These are phyloP conservation scores for Cryptotis parvus DNA, from an alignment of 2,113 vertebrate species.

Conservation along the genomic window DNA sequence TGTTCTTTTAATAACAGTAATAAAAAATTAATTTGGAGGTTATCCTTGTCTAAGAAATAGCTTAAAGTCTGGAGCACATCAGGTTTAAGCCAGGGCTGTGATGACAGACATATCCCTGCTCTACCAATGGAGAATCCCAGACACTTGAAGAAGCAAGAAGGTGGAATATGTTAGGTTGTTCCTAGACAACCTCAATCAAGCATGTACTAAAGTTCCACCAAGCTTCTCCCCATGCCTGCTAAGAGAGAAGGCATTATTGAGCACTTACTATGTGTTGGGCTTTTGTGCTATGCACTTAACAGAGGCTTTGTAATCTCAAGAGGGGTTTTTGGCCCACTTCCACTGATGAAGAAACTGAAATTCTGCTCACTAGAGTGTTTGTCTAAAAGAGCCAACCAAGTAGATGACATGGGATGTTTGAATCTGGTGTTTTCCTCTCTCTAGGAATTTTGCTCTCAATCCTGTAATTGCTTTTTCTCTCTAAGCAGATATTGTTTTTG, in stretches of 20 bases:
- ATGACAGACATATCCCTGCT: background rate
- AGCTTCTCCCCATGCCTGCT: background rate
- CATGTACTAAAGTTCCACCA: background rate
- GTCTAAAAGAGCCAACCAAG: background rate
- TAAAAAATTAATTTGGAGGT: slow-evolving; percentile 58
- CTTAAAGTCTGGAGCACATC: slow-evolving; percentile 5
- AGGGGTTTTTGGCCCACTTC: background rate
- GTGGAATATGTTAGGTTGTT: background rate
- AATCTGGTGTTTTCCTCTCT: background rate
- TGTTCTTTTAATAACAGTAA: slow-evolving; percentile 62
- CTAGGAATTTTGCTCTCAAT: background rate
- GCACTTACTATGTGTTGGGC: background rate
- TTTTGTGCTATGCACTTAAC: background rate
- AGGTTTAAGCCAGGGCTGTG: slow-evolving; percentile 15
- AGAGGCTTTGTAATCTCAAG: background rate
- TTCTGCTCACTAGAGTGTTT: background rate
- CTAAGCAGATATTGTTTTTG: background rate
- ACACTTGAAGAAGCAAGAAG: slow-evolving; percentile 23
- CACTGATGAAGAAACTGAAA: background rate
- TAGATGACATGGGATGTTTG: background rate
- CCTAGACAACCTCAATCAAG: background rate
- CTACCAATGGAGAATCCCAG: slow-evolving; percentile 18
- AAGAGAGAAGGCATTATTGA: background rate
- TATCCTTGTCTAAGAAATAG: slow-evolving; percentile 42
- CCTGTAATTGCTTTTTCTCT: background rate